Percentiles rank a stretch among this genome's conserved stretches.
Evolutionary conservation across 2,113 vertebrate species (phyloP).

Genomic region (Pseudois nayaur): DNA sequence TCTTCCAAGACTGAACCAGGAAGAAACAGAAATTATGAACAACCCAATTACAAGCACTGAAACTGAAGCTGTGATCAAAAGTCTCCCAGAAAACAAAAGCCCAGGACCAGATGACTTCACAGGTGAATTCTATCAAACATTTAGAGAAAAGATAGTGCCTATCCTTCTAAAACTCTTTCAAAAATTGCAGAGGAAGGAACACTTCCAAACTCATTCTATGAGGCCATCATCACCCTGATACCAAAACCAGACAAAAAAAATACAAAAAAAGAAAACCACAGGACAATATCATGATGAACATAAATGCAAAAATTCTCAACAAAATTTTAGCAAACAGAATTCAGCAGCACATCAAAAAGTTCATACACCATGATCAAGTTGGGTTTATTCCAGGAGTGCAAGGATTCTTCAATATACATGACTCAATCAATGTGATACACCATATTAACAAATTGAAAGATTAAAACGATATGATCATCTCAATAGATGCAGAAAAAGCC

Average conservation of each 20-base stretch:
- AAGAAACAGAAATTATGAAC: neutral
- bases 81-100: neutral
- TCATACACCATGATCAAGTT: neutral
- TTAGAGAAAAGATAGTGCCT: neutral
- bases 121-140: neutral
- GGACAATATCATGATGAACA: neutral
- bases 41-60: neutral
- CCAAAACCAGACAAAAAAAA: neutral
- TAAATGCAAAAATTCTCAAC: neutral
- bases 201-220: neutral
- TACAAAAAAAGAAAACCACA: neutral
- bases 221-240: neutral
- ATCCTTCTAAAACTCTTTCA: neutral
- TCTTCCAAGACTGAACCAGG: neutral
- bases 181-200: neutral
- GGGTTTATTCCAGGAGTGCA: neutral
- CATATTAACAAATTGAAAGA: neutral
- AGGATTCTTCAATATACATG: neutral
- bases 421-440: neutral
- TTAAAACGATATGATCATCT: neutral
- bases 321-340: neutral
- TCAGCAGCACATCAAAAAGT: neutral
- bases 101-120: neutral
- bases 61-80: neutral
- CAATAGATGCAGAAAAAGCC: neutral